These are phyloP conservation scores for Eupsilia transversa DNA, from an alignment of 2,888 invertebrate species.

Conservation along the genomic window DNA sequence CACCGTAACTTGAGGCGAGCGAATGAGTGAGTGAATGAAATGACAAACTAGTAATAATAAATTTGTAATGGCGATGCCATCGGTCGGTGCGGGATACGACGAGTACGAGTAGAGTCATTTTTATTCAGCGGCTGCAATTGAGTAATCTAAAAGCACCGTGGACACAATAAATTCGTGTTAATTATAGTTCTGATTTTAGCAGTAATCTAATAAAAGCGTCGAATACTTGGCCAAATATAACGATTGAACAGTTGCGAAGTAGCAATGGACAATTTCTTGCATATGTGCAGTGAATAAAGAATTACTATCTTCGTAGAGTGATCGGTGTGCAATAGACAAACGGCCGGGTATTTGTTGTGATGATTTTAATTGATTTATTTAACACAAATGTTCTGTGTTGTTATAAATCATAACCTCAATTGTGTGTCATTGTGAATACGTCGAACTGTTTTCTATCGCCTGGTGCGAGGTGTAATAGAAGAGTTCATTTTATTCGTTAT, in stretches of 20 bases:
- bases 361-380: constrained; percentile 75
- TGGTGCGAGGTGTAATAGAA: constrained; percentile 80
- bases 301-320: constrained; percentile 65
- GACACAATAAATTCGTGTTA: constrained; percentile 29
- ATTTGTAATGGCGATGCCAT: constrained; percentile 76
- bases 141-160: constrained; percentile 14
- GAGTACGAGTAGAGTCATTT: constrained; percentile 56
- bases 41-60: constrained; percentile 61
- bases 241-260: constrained; percentile 68
- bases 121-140: constrained; percentile 59
- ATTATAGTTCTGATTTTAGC: constrained; percentile 33
- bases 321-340: constrained; percentile 68
- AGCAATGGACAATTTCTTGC: constrained; percentile 78
- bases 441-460: constrained; percentile 80
- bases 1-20: constrained; percentile 59
- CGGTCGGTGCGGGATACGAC: constrained; percentile 69
- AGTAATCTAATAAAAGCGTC: constrained; percentile 31
- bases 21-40: constrained; percentile 77
- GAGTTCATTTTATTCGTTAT: constrained; percentile 84
- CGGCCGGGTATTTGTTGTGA: constrained; percentile 69
- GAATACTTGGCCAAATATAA: constrained; percentile 42
- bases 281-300: constrained; percentile 79
- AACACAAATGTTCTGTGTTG: constrained; percentile 80
- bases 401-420: constrained; percentile 87
- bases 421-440: constrained; percentile 85